A percentile compares a stretch with the other conserved stretches of the same genome.
Evolutionary conservation across 1,140 invertebrate genomes (phyloP).

Genomic region (Globodera rostochiensis): DNA sequence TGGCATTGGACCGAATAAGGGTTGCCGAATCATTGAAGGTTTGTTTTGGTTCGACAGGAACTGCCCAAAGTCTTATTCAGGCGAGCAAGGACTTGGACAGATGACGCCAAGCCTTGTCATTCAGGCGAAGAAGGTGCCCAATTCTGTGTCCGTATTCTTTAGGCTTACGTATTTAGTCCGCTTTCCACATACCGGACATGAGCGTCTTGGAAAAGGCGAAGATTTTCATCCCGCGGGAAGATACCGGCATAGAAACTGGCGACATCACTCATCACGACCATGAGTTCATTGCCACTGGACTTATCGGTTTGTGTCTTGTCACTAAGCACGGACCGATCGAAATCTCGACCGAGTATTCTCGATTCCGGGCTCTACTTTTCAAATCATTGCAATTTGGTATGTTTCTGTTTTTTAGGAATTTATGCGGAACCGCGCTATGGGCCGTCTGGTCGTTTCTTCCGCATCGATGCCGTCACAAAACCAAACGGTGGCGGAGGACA

Average conservation of each 20-base stretch:
- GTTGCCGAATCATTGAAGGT: slow-evolving; percentile 12
- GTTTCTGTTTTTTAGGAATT: not conserved
- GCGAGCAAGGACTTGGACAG: not conserved
- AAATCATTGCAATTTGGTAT: not conserved
- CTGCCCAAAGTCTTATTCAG: not conserved
- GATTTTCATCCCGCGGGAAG: not conserved
- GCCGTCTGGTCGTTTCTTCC: not conserved
- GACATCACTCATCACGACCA: not conserved
- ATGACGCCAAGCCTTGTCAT: slow-evolving; percentile 5
- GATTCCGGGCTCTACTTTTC: too few relatives aligned
- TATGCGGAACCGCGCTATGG: slow-evolving; percentile 1
- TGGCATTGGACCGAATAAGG: slow-evolving; percentile 13
- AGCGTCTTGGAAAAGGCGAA: not conserved
- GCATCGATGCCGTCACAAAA: not conserved
- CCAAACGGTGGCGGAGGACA: not conserved
- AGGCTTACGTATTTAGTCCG: not conserved
- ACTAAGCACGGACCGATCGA: too few relatives aligned
- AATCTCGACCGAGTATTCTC: too few relatives aligned
- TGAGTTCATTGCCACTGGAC: not conserved
- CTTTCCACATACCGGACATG: slow-evolving; percentile 6
- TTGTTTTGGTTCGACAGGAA: not conserved
- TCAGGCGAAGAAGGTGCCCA: slow-evolving; percentile 7
- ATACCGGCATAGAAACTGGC: not conserved
- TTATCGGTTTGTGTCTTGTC: not conserved
- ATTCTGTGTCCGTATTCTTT: not conserved